Percentiles rank a stretch among this genome's conserved stretches.
phyloP scores from a whole-genome alignment of 2,797 vertebrate genomes.

The Odontamblyopus lacepedii region DNA sequence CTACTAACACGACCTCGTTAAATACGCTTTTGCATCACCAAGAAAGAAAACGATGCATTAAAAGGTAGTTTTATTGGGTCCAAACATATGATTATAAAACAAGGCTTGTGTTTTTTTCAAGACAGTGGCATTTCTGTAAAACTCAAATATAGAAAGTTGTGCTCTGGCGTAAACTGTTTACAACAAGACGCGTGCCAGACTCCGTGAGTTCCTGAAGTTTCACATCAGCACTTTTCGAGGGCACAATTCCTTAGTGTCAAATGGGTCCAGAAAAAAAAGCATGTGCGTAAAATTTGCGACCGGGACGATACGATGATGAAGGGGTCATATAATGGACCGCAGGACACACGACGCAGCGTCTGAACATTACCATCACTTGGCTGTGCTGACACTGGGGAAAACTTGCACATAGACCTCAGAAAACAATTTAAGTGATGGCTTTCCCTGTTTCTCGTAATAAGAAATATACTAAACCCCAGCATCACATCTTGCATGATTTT shows the following conservation, averaged over 20 bases:
- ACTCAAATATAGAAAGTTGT: constrained; percentile 6
- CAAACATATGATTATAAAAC: constrained; percentile 7
- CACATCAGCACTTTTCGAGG: constrained; percentile 11
- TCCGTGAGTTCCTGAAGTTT: not conserved
- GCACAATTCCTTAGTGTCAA: not conserved
- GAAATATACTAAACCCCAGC: too few species aligned
- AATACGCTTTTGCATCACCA: not conserved
- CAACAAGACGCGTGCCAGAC: constrained; percentile 6
- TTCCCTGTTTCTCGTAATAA: not conserved
- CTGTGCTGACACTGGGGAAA: not conserved
- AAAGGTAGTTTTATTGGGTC: not conserved
- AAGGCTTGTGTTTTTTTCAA: not conserved
- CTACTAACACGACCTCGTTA: not conserved
- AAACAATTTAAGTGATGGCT: not conserved
- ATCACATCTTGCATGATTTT: constrained; percentile 13
- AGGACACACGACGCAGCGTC: constrained; percentile 44
- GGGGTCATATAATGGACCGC: constrained; percentile 48
- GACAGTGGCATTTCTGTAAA: constrained; percentile 1
- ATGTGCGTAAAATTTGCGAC: constrained; percentile 1
- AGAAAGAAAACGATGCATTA: constrained; percentile 4
- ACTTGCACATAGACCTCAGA: too few species aligned
- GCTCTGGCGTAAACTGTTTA: not conserved
- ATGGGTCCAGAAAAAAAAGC: constrained; percentile 17
- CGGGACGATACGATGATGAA: constrained; percentile 40
- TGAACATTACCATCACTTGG: constrained; percentile 39